A percentile compares a stretch with the other conserved stretches of the same genome.
Conservation (phyloP, 2,797 vertebrate species). For the Leptatherina wallacei region DNA sequence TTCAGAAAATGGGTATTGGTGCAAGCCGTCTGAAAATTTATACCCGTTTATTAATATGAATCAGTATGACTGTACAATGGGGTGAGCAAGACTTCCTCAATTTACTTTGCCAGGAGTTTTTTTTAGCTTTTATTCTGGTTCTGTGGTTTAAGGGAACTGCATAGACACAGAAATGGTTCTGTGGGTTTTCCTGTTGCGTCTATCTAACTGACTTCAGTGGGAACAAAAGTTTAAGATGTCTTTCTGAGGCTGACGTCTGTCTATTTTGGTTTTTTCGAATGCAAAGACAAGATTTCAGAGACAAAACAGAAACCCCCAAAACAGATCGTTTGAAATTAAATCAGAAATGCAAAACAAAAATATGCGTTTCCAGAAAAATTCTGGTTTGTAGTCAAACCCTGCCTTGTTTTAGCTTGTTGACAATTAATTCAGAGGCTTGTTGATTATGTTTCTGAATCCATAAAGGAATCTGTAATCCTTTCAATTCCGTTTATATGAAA, state of each 20-base stretch:
- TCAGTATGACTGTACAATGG: not conserved
- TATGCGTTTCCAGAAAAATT: not conserved
- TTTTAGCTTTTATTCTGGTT: conserved; percentile 37
- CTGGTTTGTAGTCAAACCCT: not conserved
- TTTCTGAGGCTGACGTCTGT: conserved; percentile 34
- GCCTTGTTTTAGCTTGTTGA: not conserved
- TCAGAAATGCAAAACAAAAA: not conserved
- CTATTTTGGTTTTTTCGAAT: conserved; percentile 19
- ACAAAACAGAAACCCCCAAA: too few relatives aligned
- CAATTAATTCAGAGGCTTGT: not conserved
- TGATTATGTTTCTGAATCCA: not conserved
- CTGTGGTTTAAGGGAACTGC: conserved; percentile 53
- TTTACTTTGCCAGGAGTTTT: conserved; percentile 29
- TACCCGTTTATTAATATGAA: conserved; percentile 42
- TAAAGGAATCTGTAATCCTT: not conserved
- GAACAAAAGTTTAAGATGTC: conserved; percentile 42
- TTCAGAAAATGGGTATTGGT: conserved; percentile 22
- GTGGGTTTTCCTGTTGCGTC: conserved; percentile 54
- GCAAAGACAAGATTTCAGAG: conserved; percentile 14
- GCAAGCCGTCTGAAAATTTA: conserved; percentile 41
- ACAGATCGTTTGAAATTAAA: not conserved
- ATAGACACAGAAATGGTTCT: conserved; percentile 50
- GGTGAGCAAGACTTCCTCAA: conserved; percentile 7
- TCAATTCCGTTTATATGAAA: not conserved
- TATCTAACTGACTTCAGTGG: conserved; percentile 43